Evolutionary conservation across 2,113 vertebrate species (phyloP).

Genomic region (Choloepus hoffmanni): DNA sequence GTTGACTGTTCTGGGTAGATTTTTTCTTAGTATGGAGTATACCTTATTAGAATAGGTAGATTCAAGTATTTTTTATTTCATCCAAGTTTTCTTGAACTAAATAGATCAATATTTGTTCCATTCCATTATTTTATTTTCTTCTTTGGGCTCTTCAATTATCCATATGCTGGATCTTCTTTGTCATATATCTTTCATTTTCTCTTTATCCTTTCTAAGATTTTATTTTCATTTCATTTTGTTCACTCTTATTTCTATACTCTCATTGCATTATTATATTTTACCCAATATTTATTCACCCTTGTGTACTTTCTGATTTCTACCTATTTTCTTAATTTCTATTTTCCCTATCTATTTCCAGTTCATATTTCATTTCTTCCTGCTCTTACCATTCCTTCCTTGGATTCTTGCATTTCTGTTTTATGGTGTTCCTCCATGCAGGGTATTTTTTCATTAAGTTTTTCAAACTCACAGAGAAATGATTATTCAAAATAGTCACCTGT

Average conservation of each 20-base stretch:
- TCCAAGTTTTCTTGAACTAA: neutral
- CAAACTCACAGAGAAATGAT: neutral
- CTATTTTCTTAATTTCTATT: neutral
- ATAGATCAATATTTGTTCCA: neutral
- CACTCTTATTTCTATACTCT: neutral
- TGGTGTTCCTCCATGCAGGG: neutral
- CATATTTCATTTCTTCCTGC: neutral
- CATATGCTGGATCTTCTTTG: neutral
- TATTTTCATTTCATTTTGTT: neutral
- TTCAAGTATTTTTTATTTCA: neutral
- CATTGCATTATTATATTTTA: neutral
- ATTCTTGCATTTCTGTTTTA: neutral
- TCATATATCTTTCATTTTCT: neutral
- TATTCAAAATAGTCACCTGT: neutral
- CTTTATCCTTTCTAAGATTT: neutral
- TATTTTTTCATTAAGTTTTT: neutral
- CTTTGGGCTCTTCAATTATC: neutral
- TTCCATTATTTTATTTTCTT: neutral
- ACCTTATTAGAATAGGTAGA: neutral
- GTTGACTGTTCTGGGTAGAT: too few species aligned
- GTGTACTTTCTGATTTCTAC: neutral
- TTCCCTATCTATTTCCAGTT: neutral
- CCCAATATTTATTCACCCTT: neutral
- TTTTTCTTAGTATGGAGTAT: neutral
- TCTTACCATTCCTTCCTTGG: neutral